Base-by-base conservation (phyloP, 2,888 invertebrate genomes). In the Nudaria mundana region DNA sequence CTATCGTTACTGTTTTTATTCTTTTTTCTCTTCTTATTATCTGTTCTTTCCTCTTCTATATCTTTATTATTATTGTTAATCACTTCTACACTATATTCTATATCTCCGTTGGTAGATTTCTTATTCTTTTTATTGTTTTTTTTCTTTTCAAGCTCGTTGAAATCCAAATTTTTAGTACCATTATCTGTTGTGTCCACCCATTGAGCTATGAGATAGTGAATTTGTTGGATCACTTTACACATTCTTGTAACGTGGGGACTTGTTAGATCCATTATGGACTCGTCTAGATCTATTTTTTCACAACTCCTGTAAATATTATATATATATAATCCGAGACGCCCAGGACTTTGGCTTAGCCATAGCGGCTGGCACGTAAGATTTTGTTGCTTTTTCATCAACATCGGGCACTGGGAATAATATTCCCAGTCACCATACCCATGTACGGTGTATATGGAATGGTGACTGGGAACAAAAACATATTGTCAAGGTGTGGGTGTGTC, bases 301-400 rank as follows among this genome's bases (percentile, higher is more conserved):
- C 57, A 63, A 30, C 68, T 71, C 1, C 83, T 82, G 71, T 2
- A 63, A 63, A 20, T n/a, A n/a, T n/a, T n/a, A n/a, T n/a, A n/a
- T n/a, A n/a, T n/a, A n/a, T n/a, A n/a, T n/a, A n/a, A n/a, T n/a
- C n/a, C n/a, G n/a, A n/a, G n/a, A n/a, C n/a, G n/a, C n/a, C n/a
- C n/a, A n/a, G n/a, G n/a, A n/a, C n/a, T n/a, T n/a, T n/a, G n/a
- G n/a, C n/a, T n/a, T n/a, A n/a, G n/a, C n/a, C n/a, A n/a, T n/a
- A n/a, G n/a, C n/a, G n/a, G n/a, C n/a, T n/a, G n/a, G n/a, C n/a
- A n/a, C n/a, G n/a, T n/a, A n/a, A n/a, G n/a, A n/a, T n/a, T n/a
- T n/a, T n/a, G n/a, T n/a, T n/a, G n/a, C n/a, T n/a, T n/a, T n/a
- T n/a, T n/a, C n/a, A n/a, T n/a, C n/a, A n/a, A n/a, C n/a, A n/a